phyloP scores from a whole-genome alignment of 1,140 invertebrate species.

The Chionoecetes opilio region DNA sequence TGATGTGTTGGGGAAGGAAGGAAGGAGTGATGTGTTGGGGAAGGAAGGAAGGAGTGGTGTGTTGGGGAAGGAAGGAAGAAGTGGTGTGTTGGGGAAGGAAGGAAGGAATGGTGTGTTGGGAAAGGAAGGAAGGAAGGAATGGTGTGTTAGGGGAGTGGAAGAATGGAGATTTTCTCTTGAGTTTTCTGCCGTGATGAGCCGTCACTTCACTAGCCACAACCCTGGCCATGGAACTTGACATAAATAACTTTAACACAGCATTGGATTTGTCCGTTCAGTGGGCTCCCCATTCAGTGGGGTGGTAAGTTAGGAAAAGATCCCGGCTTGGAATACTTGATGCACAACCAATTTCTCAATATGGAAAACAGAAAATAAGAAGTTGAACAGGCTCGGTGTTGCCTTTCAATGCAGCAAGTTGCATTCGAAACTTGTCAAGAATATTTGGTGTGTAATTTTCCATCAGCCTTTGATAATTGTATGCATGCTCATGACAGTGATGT shows the following conservation, averaged over 20 bases:
- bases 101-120: no score
- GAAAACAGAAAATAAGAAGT: neutral
- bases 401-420: neutral
- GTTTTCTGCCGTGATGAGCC: neutral
- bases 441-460: slow-evolving; percentile 17
- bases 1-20: neutral
- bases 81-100: no score
- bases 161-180: neutral
- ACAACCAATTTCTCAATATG: slow-evolving; percentile 19
- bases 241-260: slow-evolving; percentile 2
- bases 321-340: neutral
- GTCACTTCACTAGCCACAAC: neutral
- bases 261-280: neutral
- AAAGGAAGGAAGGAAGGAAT: no score
- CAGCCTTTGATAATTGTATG: neutral
- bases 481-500: neutral
- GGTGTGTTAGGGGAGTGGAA: neutral
- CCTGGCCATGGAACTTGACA: neutral
- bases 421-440: neutral
- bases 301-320: neutral
- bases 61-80: no score
- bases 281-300: no score
- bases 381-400: neutral
- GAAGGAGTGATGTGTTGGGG: no score
- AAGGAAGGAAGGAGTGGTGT: no score